Base-by-base conservation (phyloP, 2,797 vertebrate genomes). In the Selene dorsalis region DNA sequence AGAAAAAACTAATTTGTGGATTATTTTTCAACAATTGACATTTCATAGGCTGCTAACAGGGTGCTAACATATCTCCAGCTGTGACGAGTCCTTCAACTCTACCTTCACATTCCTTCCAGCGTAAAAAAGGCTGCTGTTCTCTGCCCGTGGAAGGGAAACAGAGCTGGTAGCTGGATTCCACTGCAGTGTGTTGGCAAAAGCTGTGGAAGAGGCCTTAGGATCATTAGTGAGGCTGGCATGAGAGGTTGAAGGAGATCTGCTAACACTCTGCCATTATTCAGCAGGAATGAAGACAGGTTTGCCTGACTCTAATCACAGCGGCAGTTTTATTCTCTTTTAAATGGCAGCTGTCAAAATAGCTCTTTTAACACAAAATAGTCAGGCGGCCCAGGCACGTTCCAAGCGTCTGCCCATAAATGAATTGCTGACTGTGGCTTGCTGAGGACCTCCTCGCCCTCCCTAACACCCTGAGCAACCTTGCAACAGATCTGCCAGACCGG, bases 311-410 rank as follows among this genome's bases (percentile, higher is more conserved):
- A 93, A 94, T 93, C 90, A 88, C 81, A 73, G 80, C 66, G 2
- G 79, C 84, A 84, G 88, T 92, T 89, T 87, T 80, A 88, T 87
- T 85, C 88, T 84, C 85, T 88, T 93, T 92, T 90, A 92, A 93
- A 90, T 92, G 91, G 91, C 92, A 94, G 92, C 93, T 94, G 93
- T 94, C 91, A 93, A 94, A 94, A 94, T 89, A 94, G 84, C 61
- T 74, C 73, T 48, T 85, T 84, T 84, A 91, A 73, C 77, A 79
- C 75, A 66, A 76, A 87, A 87, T 84, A 73, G 83, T 75, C 69
- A n/a, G 66, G 75, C 73, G 58, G 79, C 38, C 16, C 55, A 55
- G 81, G 65, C 73, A 73, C n/a, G 72, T 80, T 89, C 83, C 86
- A 87, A 77, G 72, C 74, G 74, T 77, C 48, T 84, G 76, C 77